phyloP scores from a whole-genome alignment of 2,888 invertebrate species.

The Thera britannica region DNA sequence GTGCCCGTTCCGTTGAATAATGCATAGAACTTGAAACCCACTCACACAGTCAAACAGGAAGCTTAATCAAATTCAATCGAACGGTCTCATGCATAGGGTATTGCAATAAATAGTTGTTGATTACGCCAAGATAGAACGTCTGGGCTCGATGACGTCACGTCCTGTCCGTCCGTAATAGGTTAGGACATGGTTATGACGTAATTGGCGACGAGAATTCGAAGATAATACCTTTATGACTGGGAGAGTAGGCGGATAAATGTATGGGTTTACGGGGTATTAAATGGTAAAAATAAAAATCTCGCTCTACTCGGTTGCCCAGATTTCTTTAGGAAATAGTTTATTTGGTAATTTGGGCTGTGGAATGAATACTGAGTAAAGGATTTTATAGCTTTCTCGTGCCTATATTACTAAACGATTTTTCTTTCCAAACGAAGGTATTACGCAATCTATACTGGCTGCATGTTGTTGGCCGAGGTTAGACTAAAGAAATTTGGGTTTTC shows the following conservation, averaged over 20 bases:
- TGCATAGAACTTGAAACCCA: constrained; percentile 31
- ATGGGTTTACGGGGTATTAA: constrained; percentile 4
- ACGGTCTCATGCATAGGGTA: constrained; percentile 41
- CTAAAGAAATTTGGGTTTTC: too few species aligned
- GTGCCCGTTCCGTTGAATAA: constrained; percentile 11
- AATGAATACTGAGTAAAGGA: not conserved
- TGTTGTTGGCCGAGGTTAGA: too few species aligned
- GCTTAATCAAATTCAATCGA: constrained; percentile 51
- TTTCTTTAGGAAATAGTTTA: not conserved
- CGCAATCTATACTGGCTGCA: not conserved
- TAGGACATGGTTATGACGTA: constrained; percentile 26
- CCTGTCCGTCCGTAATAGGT: constrained; percentile 39
- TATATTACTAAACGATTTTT: too few species aligned
- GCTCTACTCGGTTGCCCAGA: not conserved
- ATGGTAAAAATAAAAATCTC: constrained; percentile 1
- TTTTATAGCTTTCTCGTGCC: not conserved
- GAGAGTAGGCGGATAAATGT: constrained; percentile 3
- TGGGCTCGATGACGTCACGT: constrained; percentile 51
- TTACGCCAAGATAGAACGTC: constrained; percentile 52
- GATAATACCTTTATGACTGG: constrained; percentile 15
- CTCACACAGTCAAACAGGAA: constrained; percentile 39
- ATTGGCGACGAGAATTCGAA: constrained; percentile 25
- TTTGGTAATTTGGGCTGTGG: not conserved
- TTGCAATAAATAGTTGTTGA: constrained; percentile 55
- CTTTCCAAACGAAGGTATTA: not conserved